Evolutionary conservation across 1,140 invertebrate genomes (phyloP), one percentile per base, ranked within the genome.

Genomic region (Zaprionus africanus): DNA sequence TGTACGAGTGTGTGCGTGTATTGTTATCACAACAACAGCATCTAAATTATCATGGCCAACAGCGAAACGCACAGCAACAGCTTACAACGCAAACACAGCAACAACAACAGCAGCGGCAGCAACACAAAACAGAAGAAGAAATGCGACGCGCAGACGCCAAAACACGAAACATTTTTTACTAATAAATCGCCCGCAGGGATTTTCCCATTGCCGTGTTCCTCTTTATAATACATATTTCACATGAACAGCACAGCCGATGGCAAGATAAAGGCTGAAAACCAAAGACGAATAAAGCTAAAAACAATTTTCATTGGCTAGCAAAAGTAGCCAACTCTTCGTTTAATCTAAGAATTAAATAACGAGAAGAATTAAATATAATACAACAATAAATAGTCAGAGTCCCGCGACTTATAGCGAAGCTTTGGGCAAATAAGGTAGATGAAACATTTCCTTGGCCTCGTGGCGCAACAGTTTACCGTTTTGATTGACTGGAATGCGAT

Each of bases 381-480:
- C 13, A 58, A 36, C 5, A 38, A 17, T 43, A 43, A 3, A 17
- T 46, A 46, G 38, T 24, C 38, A 31, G 28, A 2, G 5, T 58
- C 19, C 5, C 15, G 5, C 15, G 7, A 31, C 15, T 28, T 12
- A 69, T 31, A 75, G 65, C 9, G 58, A 49, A 9, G 72, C 51
- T 41, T 51, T 68, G 17, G 59, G 59, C 3, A 24, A 11, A 28
- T 22, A 17, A 1, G 31, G 1, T 0, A 13, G 1, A 4, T 62
- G 5, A 24, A 69, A 82, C 24, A 93, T 76, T 74, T 93, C 68
- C 57, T 82, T 92, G 1, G 93, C 80, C 17, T 93, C 86, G 62
- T 92, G 93, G 68, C 95, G 91, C 36, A 95, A 92, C 24, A 96
- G 92, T 93, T 96, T 96, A 0, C 95, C 95, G 2, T 94, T 94